Evolutionary conservation across 2,113 vertebrate genomes (phyloP), one percentile per base, ranked within the genome.

Genomic region (Ochotona curzoniae): DNA sequence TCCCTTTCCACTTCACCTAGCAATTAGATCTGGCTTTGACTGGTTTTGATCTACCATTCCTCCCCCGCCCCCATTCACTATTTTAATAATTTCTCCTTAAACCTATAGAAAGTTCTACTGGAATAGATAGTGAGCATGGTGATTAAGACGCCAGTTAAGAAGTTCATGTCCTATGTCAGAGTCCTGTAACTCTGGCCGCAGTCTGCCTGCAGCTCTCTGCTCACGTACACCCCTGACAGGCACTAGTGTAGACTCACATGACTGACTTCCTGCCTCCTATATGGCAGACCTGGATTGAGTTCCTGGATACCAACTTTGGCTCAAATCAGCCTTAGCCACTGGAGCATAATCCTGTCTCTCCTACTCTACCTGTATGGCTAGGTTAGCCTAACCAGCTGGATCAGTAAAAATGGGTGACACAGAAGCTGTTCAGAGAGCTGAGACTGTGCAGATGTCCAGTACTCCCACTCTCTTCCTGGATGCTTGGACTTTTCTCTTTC

Each of bases 11-110:
- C n/a, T 5, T 88, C 35, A 54, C 28, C 17, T 38, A 71, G 17
- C 8, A 28, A 49, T 14, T 8, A 17, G 32, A 30, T 15, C 51
- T 49, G 64, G 17, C 32, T 94, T 90, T 83, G 60, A 44, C 76
- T 73, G 23, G 63, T 74, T 3, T 78, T 91, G 35, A 83, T 32
- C 66, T 78, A 21, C 63, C n/a, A 49, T 88, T 35, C 5, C 20
- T 92, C 47, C 57, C 73, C 54, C 38, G 86, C 30, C 83, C 49
- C 93, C 15, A n/a, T 23, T 85, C 13, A 25, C 2, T 76, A 51
- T 78, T 95, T 11, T 73, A 51, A 89, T 86, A 82, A n/a, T 61
- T 90, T 93, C 83, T 81, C 28, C 21, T 78, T 61, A 93, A 69
- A 82, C 49, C 64, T 5, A 1, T 47, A 90, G 38, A 35, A 5